Percentiles rank a stretch among this genome's conserved stretches.
phyloP scores from a whole-genome alignment of 2,888 invertebrate species.

The Agriopis leucophaearia region DNA sequence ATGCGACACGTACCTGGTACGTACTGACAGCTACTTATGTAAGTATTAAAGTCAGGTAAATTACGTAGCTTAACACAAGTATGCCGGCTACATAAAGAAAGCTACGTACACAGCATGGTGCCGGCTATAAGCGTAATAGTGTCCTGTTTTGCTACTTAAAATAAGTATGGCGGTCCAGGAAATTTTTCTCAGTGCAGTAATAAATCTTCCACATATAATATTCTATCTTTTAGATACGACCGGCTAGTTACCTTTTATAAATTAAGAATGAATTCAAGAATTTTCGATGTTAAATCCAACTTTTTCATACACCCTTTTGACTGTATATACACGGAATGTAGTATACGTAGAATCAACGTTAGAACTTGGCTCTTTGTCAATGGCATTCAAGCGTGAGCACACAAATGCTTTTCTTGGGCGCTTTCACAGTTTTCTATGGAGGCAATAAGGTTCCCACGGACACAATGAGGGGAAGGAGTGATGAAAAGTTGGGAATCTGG shows the following conservation, averaged over 20 bases:
- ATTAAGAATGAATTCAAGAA: background rate
- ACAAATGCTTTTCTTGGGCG: constrained; percentile 85
- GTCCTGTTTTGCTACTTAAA: no score
- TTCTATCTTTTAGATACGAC: background rate
- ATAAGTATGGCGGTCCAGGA: no score
- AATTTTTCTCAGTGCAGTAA: no score
- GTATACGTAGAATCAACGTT: constrained; percentile 64
- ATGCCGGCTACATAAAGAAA: no score
- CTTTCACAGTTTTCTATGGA: constrained; percentile 84
- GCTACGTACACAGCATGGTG: no score
- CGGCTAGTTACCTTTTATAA: constrained; percentile 1
- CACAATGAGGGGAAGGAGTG: constrained; percentile 82
- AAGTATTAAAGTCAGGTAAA: no score
- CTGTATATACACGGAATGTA: constrained; percentile 25
- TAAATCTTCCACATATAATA: no score
- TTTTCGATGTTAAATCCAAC: constrained; percentile 16
- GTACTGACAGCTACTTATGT: no score
- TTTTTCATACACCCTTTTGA: constrained; percentile 32
- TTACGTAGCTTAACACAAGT: no score
- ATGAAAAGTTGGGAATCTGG: constrained; percentile 85
- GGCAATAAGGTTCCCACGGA: constrained; percentile 85
- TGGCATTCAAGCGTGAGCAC: constrained; percentile 72
- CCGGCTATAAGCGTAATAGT: no score
- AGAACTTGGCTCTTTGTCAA: constrained; percentile 74
- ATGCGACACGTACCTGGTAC: no score